These are phyloP conservation scores for Heterohyrax brucei DNA, from an alignment of 2,797 vertebrate species.

Conservation along the genomic window DNA sequence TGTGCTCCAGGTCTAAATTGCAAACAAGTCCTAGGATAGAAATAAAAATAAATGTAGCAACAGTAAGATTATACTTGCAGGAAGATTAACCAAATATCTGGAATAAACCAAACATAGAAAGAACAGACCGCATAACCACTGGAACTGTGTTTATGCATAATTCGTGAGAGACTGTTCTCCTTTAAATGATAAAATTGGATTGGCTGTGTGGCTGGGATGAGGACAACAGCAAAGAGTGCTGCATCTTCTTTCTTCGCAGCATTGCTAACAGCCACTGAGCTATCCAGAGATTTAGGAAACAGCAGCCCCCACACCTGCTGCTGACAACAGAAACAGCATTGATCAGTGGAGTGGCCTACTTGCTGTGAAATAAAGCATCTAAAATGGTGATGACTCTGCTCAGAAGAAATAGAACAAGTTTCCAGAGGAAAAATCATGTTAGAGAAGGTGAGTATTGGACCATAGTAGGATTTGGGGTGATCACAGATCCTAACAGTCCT, in stretches of 20 bases:
- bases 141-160: background rate
- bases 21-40: slow-evolving; percentile 36
- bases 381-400: background rate
- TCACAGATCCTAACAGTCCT: rapidly evolving
- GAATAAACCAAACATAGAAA: slow-evolving; percentile 10
- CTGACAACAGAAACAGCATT: background rate
- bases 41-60: slow-evolving; percentile 47
- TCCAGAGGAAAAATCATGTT: background rate
- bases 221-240: background rate
- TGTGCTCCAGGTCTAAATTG: background rate
- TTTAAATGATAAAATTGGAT: slow-evolving; percentile 1
- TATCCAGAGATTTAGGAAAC: background rate
- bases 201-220: background rate
- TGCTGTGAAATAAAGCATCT: background rate
- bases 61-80: slow-evolving; percentile 37
- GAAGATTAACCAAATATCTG: background rate
- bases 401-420: background rate
- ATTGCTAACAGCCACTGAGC: background rate
- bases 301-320: background rate
- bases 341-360: background rate
- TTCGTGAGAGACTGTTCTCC: background rate
- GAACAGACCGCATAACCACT: background rate
- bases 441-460: background rate
- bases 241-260: background rate
- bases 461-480: background rate